These are phyloP conservation scores for Idaea straminata DNA, from an alignment of 2,888 invertebrate genomes.

Conservation along the genomic window DNA sequence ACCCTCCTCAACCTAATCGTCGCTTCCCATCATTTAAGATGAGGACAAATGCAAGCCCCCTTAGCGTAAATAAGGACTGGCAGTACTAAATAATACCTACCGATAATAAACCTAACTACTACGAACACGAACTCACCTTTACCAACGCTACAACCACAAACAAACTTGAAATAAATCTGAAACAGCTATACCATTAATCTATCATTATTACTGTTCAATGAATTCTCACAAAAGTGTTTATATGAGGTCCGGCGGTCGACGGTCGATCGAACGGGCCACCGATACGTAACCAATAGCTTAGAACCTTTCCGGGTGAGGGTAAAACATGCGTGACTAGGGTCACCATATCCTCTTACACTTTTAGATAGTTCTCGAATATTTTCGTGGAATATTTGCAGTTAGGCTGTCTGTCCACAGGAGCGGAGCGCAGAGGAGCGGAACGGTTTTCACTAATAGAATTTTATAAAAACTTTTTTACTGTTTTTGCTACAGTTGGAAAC, in stretches of 20 bases:
- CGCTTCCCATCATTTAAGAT: too few species aligned
- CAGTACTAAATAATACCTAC: too few species aligned
- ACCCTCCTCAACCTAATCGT: too few species aligned
- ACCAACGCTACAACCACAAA: background rate
- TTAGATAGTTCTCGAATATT: too few species aligned
- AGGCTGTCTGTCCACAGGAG: too few species aligned
- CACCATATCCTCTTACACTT: background rate
- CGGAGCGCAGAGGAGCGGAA: too few species aligned
- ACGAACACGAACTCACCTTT: background rate
- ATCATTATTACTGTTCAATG: constrained; percentile 26
- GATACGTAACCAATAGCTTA: constrained; percentile 20
- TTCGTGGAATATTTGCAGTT: too few species aligned
- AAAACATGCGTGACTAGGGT: constrained; percentile 20
- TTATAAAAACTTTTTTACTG: too few species aligned
- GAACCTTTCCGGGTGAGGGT: constrained; percentile 16
- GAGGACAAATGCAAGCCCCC: too few species aligned
- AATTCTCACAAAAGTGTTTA: constrained; percentile 62
- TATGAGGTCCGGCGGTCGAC: constrained; percentile 34
- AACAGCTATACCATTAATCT: background rate
- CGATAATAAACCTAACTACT: constrained; percentile 3
- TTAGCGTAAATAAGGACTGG: too few species aligned
- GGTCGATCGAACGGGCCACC: constrained; percentile 14
- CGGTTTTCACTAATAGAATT: too few species aligned
- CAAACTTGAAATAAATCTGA: background rate
- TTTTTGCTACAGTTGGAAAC: too few species aligned